Evolutionary conservation across 2,113 vertebrate species (phyloP), one percentile per base, ranked within the genome.

Genomic region (Sturnus vulgaris): DNA sequence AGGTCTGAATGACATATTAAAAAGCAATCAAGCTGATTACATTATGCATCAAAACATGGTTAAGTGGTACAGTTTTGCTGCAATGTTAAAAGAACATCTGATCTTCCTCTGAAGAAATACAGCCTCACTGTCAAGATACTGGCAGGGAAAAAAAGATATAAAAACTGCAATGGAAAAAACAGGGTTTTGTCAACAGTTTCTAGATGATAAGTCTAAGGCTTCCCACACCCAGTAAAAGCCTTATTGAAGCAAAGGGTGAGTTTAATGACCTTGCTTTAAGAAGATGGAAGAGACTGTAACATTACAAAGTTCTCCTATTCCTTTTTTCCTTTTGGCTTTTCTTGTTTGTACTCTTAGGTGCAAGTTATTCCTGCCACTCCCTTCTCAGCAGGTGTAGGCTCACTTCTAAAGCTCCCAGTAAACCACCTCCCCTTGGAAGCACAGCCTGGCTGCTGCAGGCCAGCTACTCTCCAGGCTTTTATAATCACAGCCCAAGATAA

Each of bases 1-100:
- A 71, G 80, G 60, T 84, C 86, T 95, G 81, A 95, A 92, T 82
- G 86, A 82, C 86, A 92, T 66, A 96, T 88, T 95, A 92, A 94
- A 94, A 95, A 94, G 96, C 96, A 95, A 97, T 96, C 94, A 95
- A 81, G 94, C 72, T 96, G 95, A 97, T 96, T 96, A 90, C 94
- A 97, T 95, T 94, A 97, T 94, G 94, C 91, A 81, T 91, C 70
- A 91, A 95, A 95, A 96, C 89, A 96, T 13, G 19, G 83, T 79
- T 92, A 95, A 95, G 88, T 75, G 70, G 83, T 78, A 92, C 86
- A 72, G 69, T 84, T 96, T 87, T 91, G 65, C 92, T 82, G 83
- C 91, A 91, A 75, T 8, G 2, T 71, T 93, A 81, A 84, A 96
- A 87, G 81, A 93, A 93, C 80, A 95, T 91, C 91, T 92, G 92